Conservation (phyloP, 2,797 vertebrate genomes). For the Alcedo atthis region DNA sequence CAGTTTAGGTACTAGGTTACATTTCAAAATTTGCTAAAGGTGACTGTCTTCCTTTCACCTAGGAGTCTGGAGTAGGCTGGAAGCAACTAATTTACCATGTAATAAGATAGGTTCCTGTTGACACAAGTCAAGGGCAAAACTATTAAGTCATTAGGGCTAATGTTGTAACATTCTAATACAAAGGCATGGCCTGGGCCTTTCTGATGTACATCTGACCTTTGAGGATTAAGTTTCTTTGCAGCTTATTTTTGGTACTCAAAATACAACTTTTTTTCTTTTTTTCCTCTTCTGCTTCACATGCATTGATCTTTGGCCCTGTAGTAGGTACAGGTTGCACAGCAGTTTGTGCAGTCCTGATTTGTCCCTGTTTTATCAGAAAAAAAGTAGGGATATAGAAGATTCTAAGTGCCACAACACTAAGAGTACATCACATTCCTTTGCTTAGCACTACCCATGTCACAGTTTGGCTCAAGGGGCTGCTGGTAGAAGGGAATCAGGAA, state of each 20-base stretch:
- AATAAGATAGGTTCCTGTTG: constrained; percentile 69
- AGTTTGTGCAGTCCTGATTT: background rate
- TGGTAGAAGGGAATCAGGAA: background rate
- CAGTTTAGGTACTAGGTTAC: constrained; percentile 5
- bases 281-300: background rate
- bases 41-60: constrained; percentile 1
- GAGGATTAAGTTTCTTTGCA: constrained; percentile 64
- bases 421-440: background rate
- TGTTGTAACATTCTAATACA: constrained; percentile 67
- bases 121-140: constrained; percentile 58
- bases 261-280: background rate
- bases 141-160: constrained; percentile 67
- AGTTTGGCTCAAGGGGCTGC: background rate
- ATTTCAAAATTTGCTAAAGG: background rate
- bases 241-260: constrained; percentile 47
- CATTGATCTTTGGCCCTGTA: background rate
- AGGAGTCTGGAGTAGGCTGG: constrained; percentile 21
- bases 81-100: constrained; percentile 63
- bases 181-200: constrained; percentile 38
- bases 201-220: constrained; percentile 51
- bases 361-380: background rate
- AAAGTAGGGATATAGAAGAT: background rate
- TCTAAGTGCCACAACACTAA: background rate
- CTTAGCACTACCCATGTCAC: background rate
- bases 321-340: background rate